Evolutionary conservation across 2,888 invertebrate genomes (phyloP).

Genomic region (Pyrrhosoma nymphula): DNA sequence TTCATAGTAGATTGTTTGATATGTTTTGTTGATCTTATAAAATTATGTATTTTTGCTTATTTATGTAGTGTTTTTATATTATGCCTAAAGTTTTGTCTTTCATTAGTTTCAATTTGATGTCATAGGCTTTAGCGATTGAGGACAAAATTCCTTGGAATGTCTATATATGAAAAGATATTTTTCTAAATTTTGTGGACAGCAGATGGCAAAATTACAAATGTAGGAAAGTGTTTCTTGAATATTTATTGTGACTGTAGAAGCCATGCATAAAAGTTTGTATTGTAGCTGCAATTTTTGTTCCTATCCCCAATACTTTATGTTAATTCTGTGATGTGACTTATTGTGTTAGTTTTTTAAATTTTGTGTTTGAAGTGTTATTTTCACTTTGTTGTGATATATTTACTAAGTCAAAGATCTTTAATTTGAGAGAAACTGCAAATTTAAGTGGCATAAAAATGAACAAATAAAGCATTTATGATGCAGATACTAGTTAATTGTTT

Average conservation of each 20-base stretch:
- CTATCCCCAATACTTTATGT: not conserved
- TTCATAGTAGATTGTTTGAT: constrained; percentile 59
- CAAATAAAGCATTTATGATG: constrained; percentile 23
- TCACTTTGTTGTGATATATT: constrained; percentile 35
- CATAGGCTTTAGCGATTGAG: not conserved
- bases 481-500: not conserved
- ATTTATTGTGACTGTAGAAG: not conserved
- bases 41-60: constrained; percentile 26
- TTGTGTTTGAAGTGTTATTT: constrained; percentile 15
- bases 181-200: not conserved
- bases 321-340: not conserved
- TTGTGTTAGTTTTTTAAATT: not conserved
- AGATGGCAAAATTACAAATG: not conserved
- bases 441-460: constrained; percentile 39
- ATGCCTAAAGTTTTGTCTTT: not conserved
- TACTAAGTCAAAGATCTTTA: constrained; percentile 25
- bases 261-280: not conserved
- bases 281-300: not conserved
- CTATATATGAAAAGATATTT: not conserved
- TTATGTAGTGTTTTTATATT: constrained; percentile 18
- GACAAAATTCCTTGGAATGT: not conserved
- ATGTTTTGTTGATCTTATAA: constrained; percentile 54
- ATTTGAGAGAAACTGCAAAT: not conserved
- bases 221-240: not conserved
- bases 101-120: not conserved